phyloP scores from a whole-genome alignment of 2,888 invertebrate genomes.

The Platypus cylindrus region DNA sequence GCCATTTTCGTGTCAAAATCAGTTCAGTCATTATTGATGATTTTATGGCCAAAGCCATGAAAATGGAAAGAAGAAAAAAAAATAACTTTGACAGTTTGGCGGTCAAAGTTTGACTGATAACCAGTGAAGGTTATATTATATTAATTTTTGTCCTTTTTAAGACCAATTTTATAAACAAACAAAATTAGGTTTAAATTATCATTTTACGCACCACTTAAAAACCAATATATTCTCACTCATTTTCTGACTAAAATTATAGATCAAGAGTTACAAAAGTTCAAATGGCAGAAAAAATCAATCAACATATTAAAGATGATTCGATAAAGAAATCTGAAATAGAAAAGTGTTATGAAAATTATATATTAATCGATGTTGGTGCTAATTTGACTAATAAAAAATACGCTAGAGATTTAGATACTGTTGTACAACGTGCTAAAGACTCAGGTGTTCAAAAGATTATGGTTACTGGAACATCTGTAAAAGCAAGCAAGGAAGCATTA shows the following conservation, averaged over 20 bases:
- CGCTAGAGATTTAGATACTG: constrained; percentile 81
- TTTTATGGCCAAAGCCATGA: too few species aligned
- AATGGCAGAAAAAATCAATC: constrained; percentile 11
- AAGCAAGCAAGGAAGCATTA: constrained; percentile 81
- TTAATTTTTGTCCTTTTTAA: too few species aligned
- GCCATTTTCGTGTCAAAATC: too few species aligned
- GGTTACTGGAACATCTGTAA: constrained; percentile 83
- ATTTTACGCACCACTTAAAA: too few species aligned
- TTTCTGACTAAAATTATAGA: constrained; percentile 3
- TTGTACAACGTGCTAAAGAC: constrained; percentile 84
- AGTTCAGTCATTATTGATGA: too few species aligned
- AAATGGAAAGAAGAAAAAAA: too few species aligned
- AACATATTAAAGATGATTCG: constrained; percentile 6
- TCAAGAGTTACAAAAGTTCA: background rate
- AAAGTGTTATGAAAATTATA: constrained; percentile 81
- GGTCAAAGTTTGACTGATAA: too few species aligned
- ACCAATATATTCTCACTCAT: too few species aligned
- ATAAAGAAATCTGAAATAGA: constrained; percentile 40
- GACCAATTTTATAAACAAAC: too few species aligned
- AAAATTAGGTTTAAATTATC: too few species aligned
- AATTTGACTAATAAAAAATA: constrained; percentile 91
- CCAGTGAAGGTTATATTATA: too few species aligned
- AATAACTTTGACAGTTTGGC: too few species aligned
- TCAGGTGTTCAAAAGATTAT: constrained; percentile 91
- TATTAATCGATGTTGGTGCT: constrained; percentile 83